Conservation (phyloP, 2,797 vertebrate species). For the Sandelia bainsii region DNA sequence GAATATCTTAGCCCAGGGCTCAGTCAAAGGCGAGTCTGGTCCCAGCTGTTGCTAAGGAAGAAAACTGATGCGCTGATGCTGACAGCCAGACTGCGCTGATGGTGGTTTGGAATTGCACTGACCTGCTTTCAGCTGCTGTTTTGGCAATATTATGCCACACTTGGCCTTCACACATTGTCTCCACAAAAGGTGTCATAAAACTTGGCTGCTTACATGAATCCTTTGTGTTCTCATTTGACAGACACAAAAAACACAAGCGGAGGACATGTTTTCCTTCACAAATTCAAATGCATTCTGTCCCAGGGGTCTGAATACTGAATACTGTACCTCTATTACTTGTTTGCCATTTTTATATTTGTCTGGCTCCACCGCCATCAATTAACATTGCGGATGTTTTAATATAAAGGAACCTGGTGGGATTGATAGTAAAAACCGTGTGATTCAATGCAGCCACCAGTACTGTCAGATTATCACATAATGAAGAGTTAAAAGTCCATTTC, state of each 20-base stretch:
- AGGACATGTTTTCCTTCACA: background rate
- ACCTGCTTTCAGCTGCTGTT: slow-evolving; percentile 61
- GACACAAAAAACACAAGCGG: background rate
- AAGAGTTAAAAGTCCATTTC: too few species aligned
- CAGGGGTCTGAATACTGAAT: background rate
- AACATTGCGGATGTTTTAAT: background rate
- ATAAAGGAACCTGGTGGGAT: background rate
- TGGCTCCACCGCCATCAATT: background rate
- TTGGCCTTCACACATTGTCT: background rate
- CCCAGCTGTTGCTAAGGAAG: slow-evolving; percentile 72
- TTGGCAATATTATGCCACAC: slow-evolving; percentile 46
- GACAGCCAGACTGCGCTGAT: slow-evolving; percentile 41
- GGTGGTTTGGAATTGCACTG: slow-evolving; percentile 32
- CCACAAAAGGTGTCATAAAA: slow-evolving; percentile 9
- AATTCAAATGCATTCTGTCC: background rate
- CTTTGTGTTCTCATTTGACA: background rate
- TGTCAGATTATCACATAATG: too few species aligned
- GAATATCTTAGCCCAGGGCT: slow-evolving; percentile 52
- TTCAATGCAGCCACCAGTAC: background rate
- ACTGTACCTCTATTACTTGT: background rate
- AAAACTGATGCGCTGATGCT: slow-evolving; percentile 44
- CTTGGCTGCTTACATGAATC: slow-evolving; percentile 23
- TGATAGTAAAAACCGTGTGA: background rate
- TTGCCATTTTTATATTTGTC: background rate
- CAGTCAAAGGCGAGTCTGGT: slow-evolving; percentile 35